These are phyloP conservation scores for Anoplolepis gracilipes DNA, from an alignment of 1,140 invertebrate species.

Conservation along the genomic window DNA sequence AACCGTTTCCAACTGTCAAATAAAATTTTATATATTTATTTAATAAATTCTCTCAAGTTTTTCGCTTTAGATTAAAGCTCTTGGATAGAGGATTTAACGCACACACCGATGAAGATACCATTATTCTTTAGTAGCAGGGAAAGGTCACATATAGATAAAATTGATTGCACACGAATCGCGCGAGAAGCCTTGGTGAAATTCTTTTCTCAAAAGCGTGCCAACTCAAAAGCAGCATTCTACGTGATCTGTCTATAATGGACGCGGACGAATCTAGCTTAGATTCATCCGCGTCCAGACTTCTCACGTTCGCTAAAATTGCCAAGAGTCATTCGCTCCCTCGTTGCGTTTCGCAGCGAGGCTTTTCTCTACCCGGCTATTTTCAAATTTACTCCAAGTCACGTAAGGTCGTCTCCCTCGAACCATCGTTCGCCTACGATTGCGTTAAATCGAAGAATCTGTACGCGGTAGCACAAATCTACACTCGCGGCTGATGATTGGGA, in stretches of 20 bases:
- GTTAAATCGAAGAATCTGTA: constrained; percentile 32
- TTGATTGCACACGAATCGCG: constrained; percentile 17
- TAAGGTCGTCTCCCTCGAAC: constrained; percentile 50
- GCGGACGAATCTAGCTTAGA: constrained; percentile 41
- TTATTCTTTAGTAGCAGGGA: background rate
- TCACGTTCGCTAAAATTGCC: constrained; percentile 56
- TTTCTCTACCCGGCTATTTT: constrained; percentile 66
- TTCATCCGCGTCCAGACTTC: constrained; percentile 32
- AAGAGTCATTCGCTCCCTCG: constrained; percentile 39
- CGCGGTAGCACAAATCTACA: too few species aligned
- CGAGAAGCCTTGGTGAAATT: constrained; percentile 2
- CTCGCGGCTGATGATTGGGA: background rate
- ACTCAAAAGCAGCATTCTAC: constrained; percentile 30
- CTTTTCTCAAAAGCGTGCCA: constrained; percentile 38
- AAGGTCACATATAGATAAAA: background rate
- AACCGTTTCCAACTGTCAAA: background rate
- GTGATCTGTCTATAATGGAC: constrained; percentile 46
- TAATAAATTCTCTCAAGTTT: background rate
- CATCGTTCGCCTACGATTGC: constrained; percentile 34
- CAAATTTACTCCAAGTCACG: constrained; percentile 58
- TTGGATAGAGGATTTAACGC: background rate
- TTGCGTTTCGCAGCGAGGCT: constrained; percentile 11
- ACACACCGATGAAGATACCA: background rate
- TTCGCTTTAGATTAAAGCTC: background rate
- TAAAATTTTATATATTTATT: too few species aligned